Conservation (phyloP, 2,113 vertebrate species). For the Donacobius atricapilla region DNA sequence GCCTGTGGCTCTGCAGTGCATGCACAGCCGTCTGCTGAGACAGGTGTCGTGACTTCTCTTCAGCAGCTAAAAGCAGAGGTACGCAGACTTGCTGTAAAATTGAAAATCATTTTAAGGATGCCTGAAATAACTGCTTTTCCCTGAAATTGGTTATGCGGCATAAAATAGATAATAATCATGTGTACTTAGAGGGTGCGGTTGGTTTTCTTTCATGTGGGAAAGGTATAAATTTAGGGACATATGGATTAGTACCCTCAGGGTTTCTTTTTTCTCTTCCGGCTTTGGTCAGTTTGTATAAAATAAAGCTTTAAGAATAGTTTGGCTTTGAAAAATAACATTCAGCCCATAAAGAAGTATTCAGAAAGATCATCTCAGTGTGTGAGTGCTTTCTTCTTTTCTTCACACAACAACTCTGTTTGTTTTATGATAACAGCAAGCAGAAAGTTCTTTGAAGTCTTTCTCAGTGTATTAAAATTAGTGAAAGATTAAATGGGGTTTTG, state of each 20-base stretch:
- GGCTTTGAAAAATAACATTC: neutral
- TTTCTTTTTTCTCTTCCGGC: neutral
- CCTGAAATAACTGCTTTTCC: neutral
- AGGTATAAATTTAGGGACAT: neutral
- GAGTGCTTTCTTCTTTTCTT: neutral
- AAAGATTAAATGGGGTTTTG: neutral
- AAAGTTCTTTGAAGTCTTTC: neutral
- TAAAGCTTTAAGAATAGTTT: neutral
- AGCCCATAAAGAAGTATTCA: neutral
- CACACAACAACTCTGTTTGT: neutral
- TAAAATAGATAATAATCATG: neutral
- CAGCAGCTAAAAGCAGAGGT: neutral
- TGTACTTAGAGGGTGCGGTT: neutral
- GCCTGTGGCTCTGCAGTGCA: neutral
- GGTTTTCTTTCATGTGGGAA: neutral
- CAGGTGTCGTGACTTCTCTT: neutral
- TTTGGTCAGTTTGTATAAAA: neutral
- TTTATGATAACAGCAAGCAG: neutral
- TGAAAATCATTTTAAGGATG: neutral
- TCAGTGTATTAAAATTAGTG: neutral
- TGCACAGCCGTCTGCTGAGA: neutral
- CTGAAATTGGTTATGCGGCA: neutral
- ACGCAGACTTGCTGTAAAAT: neutral
- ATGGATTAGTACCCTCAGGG: neutral
- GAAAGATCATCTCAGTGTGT: neutral